phyloP scores from a whole-genome alignment of 2,888 invertebrate species.

The Cepaea hortensis region DNA sequence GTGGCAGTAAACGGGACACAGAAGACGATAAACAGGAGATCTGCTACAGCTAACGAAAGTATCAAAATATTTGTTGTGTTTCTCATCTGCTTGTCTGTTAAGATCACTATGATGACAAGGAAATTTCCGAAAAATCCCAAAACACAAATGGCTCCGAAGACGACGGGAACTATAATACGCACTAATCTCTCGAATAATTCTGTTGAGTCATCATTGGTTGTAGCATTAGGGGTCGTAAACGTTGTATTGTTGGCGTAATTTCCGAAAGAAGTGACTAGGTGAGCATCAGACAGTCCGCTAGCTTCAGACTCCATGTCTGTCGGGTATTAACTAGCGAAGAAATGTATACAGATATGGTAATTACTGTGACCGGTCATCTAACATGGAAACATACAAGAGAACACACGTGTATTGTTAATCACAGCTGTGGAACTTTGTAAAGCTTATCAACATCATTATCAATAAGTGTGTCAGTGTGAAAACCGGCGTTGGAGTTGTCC shows the following conservation, averaged over 20 bases:
- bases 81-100: constrained; percentile 92
- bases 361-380: too few relatives aligned
- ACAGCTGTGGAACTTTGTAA: too few relatives aligned
- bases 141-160: constrained; percentile 90
- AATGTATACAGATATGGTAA: too few relatives aligned
- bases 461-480: too few relatives aligned
- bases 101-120: constrained; percentile 90
- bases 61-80: constrained; percentile 94
- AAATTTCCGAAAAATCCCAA: constrained; percentile 92
- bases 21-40: constrained; percentile 91
- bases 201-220: background rate
- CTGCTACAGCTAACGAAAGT: constrained; percentile 91
- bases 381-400: too few relatives aligned
- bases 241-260: background rate
- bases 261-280: background rate
- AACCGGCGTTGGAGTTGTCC: too few relatives aligned
- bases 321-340: too few relatives aligned
- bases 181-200: constrained; percentile 56
- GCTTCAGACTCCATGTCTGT: background rate
- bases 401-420: too few relatives aligned
- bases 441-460: too few relatives aligned
- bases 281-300: constrained; percentile 29
- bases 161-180: constrained; percentile 77
- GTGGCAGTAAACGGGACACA: constrained; percentile 96
- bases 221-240: too few relatives aligned